These are phyloP conservation scores for Ichneumoninae sp. DNA, from an alignment of 2,888 invertebrate genomes.

Conservation along the genomic window DNA sequence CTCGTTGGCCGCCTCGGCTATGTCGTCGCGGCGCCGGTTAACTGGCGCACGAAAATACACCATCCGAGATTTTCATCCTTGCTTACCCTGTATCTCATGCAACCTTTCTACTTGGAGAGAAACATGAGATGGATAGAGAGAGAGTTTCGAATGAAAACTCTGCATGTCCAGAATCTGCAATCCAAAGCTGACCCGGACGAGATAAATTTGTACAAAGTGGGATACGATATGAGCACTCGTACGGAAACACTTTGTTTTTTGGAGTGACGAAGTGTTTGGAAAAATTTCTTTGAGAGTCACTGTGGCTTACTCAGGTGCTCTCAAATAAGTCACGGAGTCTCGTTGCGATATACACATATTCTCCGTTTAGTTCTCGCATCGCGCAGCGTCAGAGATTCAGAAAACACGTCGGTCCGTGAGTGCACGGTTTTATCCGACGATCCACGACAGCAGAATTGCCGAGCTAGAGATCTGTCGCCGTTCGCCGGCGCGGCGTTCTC, in stretches of 20 bases:
- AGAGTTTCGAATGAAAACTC: not conserved
- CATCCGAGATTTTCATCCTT: constrained; percentile 65
- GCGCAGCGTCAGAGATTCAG: constrained; percentile 7
- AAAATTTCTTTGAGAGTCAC: constrained; percentile 13
- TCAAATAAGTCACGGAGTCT: constrained; percentile 21
- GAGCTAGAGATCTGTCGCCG: not conserved
- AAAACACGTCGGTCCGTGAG: constrained; percentile 30
- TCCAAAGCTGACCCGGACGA: not conserved
- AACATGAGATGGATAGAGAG: not conserved
- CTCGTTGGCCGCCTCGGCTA: constrained; percentile 64
- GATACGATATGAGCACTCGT: no score
- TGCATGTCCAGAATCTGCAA: not conserved
- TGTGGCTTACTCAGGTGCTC: constrained; percentile 29
- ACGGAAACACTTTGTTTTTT: no score
- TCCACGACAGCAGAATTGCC: constrained; percentile 1
- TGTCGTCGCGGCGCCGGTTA: constrained; percentile 48
- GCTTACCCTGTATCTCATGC: not conserved
- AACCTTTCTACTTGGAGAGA: not conserved
- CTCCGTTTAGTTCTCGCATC: not conserved
- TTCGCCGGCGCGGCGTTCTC: constrained; percentile 49
- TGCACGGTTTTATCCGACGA: not conserved
- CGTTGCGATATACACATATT: constrained; percentile 35
- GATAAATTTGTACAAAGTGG: no score
- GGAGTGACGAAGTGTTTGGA: not conserved
- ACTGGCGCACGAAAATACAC: constrained; percentile 66